Base-by-base conservation (phyloP, 2,797 vertebrate species). In the Lagothrix lagotricha region DNA sequence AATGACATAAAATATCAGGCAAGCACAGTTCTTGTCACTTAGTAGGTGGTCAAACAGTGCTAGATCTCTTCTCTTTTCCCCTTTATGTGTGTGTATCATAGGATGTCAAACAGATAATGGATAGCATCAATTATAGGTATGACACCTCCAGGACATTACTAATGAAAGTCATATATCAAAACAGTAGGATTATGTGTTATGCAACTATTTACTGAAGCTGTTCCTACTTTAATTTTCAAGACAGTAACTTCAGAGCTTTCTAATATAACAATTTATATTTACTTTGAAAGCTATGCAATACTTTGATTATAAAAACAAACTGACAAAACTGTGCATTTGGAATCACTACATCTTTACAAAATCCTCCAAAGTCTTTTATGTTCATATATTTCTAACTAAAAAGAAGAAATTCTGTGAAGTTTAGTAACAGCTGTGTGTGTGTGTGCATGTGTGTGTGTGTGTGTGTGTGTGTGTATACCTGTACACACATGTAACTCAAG, bases 131-230 rank as follows among this genome's bases (percentile, higher is more conserved):
- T 98, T 97, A 98, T 88, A n/a, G 64, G 79, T 95, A 95, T 97
- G 96, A 97, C 88, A 98, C 97, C 93, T 97, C 98, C 94, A 98
- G 97, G 96, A 98, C 96, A 96, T 98, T 97, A 96, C 93, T 97
- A 98, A 97, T 97, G 96, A 96, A 85, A 97, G 92, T 97, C 89
- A 95, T 85, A 97, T 95, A 98, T 97, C 96, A 92, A 90, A 98
- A 97, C 82, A 97, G 88, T 97, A 94, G 84, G 88, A 72, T 90
- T 98, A 64, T 88, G 64, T 96, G 95, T 96, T 98, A 85, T 95
- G 79, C 61, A 94, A 70, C 52, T 88, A 10, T 57, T 72, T 93
- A 36, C 77, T 73, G 39, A 77, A 52, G 4, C 41, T 91, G 17
- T 97, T 81, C 39, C 44, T 97, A 85, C 93, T 98, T 98, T 73